Base-by-base conservation (phyloP, 2,113 vertebrate genomes). In the Maccullochella peelii region DNA sequence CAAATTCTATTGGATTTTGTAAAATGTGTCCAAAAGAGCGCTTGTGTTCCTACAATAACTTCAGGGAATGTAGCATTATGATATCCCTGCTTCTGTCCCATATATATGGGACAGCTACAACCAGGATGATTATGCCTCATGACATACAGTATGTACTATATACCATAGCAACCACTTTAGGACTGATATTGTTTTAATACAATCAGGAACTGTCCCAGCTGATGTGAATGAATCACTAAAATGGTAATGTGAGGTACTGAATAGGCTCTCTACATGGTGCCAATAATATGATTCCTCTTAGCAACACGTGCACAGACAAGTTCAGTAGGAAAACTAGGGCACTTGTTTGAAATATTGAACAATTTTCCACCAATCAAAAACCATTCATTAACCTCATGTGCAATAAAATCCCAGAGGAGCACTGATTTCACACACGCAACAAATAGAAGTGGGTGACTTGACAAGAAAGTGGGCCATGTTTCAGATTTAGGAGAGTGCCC, bases 291-390 rank as follows among this genome's bases (percentile, higher is more conserved):
- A 75, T 33, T 84, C 84, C 44, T 68, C 76, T 55, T 55, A 68
- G 83, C 80, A 82, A 74, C 83, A 75, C 47, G 3, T 62, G 70
- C 25, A 68, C 44, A 70, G 66, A 61, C 50, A 33, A 69, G 33
- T 49, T 27, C 73, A 79, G 55, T 70, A 57, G 25, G 21, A 54
- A 75, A 81, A 72, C 50, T 40, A 15, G 30, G 71, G 14, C 40
- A 62, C 80, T 80, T 87, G 65, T 82, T 63, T 80, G 47, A 82
- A 85, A 91, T 84, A 83, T 61, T 83, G n/a, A 49, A 73, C 44
- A 67, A 86, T 86, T 90, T 89, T 93, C 77, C 67, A 27, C 73
- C 92, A 88, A 90, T 92, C 83, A 89, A 87, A 93, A 91, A 78
- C 47, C 33, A 63, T 90, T 85, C 74, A 33, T 57, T 84, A 82